Percentiles rank a stretch among this genome's conserved stretches.
These are phyloP conservation scores for Cremastinae sp. DNA, from an alignment of 2,888 invertebrate genomes.

Conservation along the genomic window DNA sequence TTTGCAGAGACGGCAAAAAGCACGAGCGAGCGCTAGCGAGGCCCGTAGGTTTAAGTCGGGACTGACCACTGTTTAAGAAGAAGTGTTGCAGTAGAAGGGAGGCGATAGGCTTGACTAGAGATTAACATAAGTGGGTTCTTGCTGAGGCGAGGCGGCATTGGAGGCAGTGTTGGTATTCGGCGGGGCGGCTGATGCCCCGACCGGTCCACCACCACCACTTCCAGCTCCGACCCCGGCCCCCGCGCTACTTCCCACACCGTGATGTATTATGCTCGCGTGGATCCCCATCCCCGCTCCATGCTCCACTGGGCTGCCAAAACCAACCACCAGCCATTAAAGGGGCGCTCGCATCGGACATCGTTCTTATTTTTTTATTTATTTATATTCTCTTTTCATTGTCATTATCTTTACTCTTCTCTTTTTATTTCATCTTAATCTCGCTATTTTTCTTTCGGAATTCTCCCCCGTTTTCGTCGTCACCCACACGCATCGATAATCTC, in stretches of 20 bases:
- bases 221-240: constrained; percentile 79
- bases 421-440: background rate
- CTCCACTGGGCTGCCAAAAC: constrained; percentile 82
- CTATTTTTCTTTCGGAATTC: constrained; percentile 59
- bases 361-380: constrained; percentile 57
- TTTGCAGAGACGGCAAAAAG: constrained; percentile 60
- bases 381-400: constrained; percentile 2
- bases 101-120: constrained; percentile 87
- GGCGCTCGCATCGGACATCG: constrained; percentile 74
- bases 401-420: constrained; percentile 17
- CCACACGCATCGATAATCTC: constrained; percentile 68
- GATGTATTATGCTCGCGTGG: constrained; percentile 80
- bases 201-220: constrained; percentile 80
- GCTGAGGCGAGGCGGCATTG: constrained; percentile 82
- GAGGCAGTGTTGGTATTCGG: constrained; percentile 81
- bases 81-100: constrained; percentile 81
- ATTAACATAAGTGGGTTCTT: constrained; percentile 96
- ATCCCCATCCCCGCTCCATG: constrained; percentile 81
- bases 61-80: constrained; percentile 81
- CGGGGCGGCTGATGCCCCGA: constrained; percentile 85
- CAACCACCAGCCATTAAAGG: constrained; percentile 81
- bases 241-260: constrained; percentile 81
- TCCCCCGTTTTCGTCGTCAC: constrained; percentile 68
- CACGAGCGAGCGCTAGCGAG: constrained; percentile 75
- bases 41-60: constrained; percentile 79